A percentile compares a stretch with the other conserved stretches of the same genome.
These are phyloP conservation scores for Notodonta dromedarius DNA, from an alignment of 2,888 invertebrate genomes.

Conservation along the genomic window DNA sequence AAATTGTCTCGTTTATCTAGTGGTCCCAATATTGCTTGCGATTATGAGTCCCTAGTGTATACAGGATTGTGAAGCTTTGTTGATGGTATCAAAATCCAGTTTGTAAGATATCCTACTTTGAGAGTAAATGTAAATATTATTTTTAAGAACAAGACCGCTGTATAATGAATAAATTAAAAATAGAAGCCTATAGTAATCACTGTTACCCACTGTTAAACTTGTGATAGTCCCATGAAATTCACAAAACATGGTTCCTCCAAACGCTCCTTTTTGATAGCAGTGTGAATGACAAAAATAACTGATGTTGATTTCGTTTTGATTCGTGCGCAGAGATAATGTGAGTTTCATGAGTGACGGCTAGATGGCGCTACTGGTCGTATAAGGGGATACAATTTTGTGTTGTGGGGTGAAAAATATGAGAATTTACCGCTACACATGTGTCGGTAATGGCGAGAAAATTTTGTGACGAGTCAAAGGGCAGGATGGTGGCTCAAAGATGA, in stretches of 20 bases:
- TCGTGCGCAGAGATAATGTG: constrained; percentile 73
- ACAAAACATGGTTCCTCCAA: constrained; percentile 15
- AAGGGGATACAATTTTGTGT: constrained; percentile 33
- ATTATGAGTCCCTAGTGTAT: too few relatives aligned
- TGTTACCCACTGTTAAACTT: too few relatives aligned
- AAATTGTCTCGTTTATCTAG: too few relatives aligned
- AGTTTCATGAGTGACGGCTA: constrained; percentile 70
- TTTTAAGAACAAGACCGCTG: too few relatives aligned
- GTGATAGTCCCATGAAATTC: constrained; percentile 11
- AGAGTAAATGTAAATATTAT: too few relatives aligned
- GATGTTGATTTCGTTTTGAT: constrained; percentile 81
- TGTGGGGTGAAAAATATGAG: constrained; percentile 54
- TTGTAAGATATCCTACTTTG: too few relatives aligned
- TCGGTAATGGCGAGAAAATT: constrained; percentile 58
- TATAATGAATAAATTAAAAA: too few relatives aligned
- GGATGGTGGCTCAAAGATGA: constrained; percentile 17
- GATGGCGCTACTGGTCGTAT: constrained; percentile 45
- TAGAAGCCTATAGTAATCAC: too few relatives aligned
- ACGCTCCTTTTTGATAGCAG: constrained; percentile 70
- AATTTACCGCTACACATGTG: constrained; percentile 53
- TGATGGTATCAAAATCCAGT: too few relatives aligned
- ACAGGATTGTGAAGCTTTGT: too few relatives aligned
- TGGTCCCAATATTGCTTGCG: too few relatives aligned
- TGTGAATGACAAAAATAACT: constrained; percentile 73
- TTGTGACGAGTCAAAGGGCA: constrained; percentile 49